Base-by-base conservation (phyloP, 2,888 invertebrate genomes). In the Hybos culiciformis region DNA sequence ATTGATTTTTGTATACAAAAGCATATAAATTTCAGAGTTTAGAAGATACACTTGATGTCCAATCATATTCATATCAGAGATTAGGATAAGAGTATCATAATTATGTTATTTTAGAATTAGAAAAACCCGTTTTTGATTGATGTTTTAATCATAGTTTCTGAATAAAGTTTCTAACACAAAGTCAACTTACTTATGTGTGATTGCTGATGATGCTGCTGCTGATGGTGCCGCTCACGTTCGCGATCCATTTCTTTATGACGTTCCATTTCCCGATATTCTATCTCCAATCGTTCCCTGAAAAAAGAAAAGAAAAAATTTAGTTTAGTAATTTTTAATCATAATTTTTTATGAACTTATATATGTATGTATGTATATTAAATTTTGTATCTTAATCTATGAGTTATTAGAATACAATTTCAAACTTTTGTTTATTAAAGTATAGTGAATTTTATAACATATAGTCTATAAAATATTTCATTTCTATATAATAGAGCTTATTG, bases 71-170 rank as follows among this genome's bases (percentile, higher is more conserved):
- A n/a, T n/a, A n/a, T n/a, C n/a, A n/a, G n/a, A n/a, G n/a, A n/a
- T n/a, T n/a, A n/a, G n/a, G n/a, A n/a, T n/a, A n/a, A 32, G 18
- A 17, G 15, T 32, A 17, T 32, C 32, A 8, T 32, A n/a, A n/a
- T n/a, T n/a, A n/a, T n/a, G n/a, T n/a, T n/a, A n/a, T n/a, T n/a
- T n/a, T n/a, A n/a, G n/a, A n/a, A n/a, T n/a, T n/a, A n/a, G 32
- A 32, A 32, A 15, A 32, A 17, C 42, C 37, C n/a, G 36, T n/a
- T 20, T n/a, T 12, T 32, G 3, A 43, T 42, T 3, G 41, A 20
- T 39, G 42, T 8, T 18, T 48, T 24, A 33, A 37, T 34, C n/a
- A 42, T 26, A 23, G 37, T 44, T 26, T n/a, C 37, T 15, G 23
- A 24, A 15, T 14, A 21, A 24, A 24, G 12, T 38, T 23, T 17